These are phyloP conservation scores for Apamea anceps DNA, from an alignment of 2,888 invertebrate species.

Conservation along the genomic window DNA sequence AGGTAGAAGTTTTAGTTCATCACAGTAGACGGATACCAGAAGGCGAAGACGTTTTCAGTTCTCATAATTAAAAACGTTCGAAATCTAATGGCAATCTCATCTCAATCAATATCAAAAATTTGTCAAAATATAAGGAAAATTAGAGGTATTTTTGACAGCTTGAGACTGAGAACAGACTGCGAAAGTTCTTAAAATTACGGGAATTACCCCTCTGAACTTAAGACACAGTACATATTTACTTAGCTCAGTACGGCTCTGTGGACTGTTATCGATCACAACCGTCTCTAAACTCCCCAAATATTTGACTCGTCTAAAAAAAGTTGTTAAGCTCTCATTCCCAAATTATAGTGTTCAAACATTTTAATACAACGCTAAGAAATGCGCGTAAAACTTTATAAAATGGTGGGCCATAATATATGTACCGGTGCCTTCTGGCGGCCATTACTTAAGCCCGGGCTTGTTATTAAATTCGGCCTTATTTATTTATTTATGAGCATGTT, in stretches of 20 bases:
- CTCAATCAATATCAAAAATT: too few species aligned
- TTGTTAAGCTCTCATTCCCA: conserved; percentile 76
- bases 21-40: neutral
- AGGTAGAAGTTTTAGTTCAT: neutral
- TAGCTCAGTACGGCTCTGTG: neutral
- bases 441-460: conserved; percentile 87
- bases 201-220: too few species aligned
- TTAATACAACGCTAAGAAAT: conserved; percentile 88
- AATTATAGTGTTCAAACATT: conserved; percentile 89
- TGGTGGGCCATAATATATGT: conserved; percentile 85
- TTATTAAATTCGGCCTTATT: conserved; percentile 90
- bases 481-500: conserved; percentile 88
- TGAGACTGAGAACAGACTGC: neutral
- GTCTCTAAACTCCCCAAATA: conserved; percentile 68
- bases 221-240: conserved; percentile 29
- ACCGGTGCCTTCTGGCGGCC: conserved; percentile 88
- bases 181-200: neutral
- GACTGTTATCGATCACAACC: conserved; percentile 47
- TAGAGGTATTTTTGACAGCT: neutral
- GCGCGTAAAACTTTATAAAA: conserved; percentile 87
- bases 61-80: too few species aligned
- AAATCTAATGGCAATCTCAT: too few species aligned
- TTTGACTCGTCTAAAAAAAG: conserved; percentile 80
- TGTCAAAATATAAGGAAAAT: too few species aligned
- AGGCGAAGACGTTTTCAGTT: too few species aligned